Percentiles rank a stretch among this genome's conserved stretches.
These are phyloP conservation scores for Ramphastos sulfuratus DNA, from an alignment of 2,113 vertebrate species.

Conservation along the genomic window DNA sequence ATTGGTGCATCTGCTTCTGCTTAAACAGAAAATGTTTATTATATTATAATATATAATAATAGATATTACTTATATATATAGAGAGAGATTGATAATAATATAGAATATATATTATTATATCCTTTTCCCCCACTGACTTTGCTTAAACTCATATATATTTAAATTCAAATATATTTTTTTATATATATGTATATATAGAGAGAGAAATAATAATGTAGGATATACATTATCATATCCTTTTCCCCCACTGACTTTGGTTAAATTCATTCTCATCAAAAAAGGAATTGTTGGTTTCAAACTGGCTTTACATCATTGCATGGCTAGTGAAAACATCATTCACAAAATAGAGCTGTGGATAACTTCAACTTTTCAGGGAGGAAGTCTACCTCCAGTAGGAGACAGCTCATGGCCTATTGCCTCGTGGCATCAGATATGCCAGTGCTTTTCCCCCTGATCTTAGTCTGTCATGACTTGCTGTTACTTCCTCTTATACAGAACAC, in stretches of 20 bases:
- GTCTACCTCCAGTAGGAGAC: not conserved
- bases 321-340: not conserved
- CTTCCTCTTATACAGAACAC: not conserved
- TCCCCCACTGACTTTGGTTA: not conserved
- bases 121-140: too few relatives aligned
- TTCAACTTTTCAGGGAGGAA: not conserved
- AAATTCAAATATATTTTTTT: too few relatives aligned
- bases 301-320: not conserved
- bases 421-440: not conserved
- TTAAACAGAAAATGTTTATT: not conserved
- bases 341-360: not conserved
- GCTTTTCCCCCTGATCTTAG: not conserved
- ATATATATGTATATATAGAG: too few relatives aligned
- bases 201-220: too few relatives aligned
- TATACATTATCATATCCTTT: not conserved
- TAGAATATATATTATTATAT: too few relatives aligned
- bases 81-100: too few relatives aligned
- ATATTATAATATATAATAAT: too few relatives aligned
- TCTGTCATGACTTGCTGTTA: not conserved
- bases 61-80: too few relatives aligned
- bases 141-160: too few relatives aligned
- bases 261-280: slow-evolving; percentile 26
- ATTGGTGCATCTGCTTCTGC: not conserved
- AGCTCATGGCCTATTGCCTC: not conserved
- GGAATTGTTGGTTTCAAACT: not conserved